These are phyloP conservation scores for Umimayanthus chanpuru DNA, from an alignment of 92 coral and sea anemone species.

Conservation along the genomic window DNA sequence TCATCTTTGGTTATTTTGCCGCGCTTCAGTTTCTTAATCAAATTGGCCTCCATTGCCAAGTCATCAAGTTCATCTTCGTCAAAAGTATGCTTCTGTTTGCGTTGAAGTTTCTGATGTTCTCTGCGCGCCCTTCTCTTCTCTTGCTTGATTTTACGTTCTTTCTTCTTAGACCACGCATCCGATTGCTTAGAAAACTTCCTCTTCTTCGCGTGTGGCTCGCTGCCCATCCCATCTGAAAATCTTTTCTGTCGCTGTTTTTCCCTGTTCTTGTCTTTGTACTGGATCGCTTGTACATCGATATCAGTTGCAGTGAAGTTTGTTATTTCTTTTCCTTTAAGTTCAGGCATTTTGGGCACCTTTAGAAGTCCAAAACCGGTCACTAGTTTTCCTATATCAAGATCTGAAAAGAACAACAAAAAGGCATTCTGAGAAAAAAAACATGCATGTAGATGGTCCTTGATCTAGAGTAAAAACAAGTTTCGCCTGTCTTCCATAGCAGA, in stretches of 20 bases:
- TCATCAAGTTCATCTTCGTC: slow-evolving; percentile 86
- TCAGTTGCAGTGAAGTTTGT: slow-evolving; percentile 72
- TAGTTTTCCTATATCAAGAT: slow-evolving; percentile 88
- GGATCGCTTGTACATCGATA: slow-evolving; percentile 68
- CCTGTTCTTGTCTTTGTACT: slow-evolving; percentile 78
- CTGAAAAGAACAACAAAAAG: slow-evolving; percentile 46
- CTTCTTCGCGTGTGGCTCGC: slow-evolving; percentile 40
- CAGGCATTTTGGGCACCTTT: slow-evolving; percentile 90
- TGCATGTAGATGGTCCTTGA: not conserved
- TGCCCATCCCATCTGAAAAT: slow-evolving; percentile 23
- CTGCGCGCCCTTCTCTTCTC: slow-evolving; percentile 80
- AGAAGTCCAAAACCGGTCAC: slow-evolving; percentile 93
- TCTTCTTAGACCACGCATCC: slow-evolving; percentile 87
- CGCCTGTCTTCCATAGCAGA: not conserved
- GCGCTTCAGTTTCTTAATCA: slow-evolving; percentile 87
- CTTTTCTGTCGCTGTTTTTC: slow-evolving; percentile 82
- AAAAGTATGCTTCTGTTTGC: slow-evolving; percentile 65
- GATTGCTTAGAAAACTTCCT: slow-evolving; percentile 50
- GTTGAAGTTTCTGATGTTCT: slow-evolving; percentile 58
- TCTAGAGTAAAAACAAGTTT: not conserved
- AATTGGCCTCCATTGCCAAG: slow-evolving; percentile 76
- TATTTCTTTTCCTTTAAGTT: slow-evolving; percentile 76
- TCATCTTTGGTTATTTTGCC: slow-evolving; percentile 84
- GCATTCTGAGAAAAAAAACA: not conserved
- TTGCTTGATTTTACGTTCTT: slow-evolving; percentile 69